Evolutionary conservation across 2,113 vertebrate genomes (phyloP), one percentile per base, ranked within the genome.

Genomic region (Equus quagga): DNA sequence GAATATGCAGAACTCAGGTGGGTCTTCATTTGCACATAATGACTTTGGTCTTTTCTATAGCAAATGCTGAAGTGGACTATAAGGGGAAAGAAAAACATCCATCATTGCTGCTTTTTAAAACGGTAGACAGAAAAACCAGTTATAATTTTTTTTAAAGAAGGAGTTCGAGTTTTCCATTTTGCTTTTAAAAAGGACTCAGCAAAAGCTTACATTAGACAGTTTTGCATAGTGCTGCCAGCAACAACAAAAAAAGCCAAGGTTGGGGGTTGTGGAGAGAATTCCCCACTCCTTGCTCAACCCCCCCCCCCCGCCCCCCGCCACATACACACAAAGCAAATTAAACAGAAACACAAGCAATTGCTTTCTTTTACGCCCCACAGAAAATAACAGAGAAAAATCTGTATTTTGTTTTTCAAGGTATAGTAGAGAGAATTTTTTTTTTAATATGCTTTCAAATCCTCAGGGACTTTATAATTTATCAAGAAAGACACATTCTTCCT

Each of bases 401-500:
- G 70, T 98, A 96, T 98, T 98, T 98, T 97, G 98, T 98, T 98
- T 98, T 98, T 89, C 76, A 98, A 98, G 97, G 96, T 99, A 98
- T 97, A 98, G 96, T 97, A 98, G 97, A 98, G 97, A 98, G 97
- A 98, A 91, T 98, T 97, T 97, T 97, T 95, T 86, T 97, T 98
- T 85, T 7, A 98, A 98, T 98, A 98, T 95, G 98, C 98, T 98
- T 99, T 99, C 98, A 98, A 99, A 98, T 98, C 98, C 98, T 98
- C 97, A 54, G 98, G 98, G 99, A 99, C 98, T 98, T 99, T 99
- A 99, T 98, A 99, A 99, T 99, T 99, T 98, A 99, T 99, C 98
- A 99, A 98, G 99, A 98, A 98, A 99, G 98, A 99, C 99, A 98
- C 98, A 99, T 99, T 99, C 98, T 99, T 99, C 98, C 99, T 99